phyloP scores from a whole-genome alignment of 2,113 vertebrate species.

The Gulo gulo region DNA sequence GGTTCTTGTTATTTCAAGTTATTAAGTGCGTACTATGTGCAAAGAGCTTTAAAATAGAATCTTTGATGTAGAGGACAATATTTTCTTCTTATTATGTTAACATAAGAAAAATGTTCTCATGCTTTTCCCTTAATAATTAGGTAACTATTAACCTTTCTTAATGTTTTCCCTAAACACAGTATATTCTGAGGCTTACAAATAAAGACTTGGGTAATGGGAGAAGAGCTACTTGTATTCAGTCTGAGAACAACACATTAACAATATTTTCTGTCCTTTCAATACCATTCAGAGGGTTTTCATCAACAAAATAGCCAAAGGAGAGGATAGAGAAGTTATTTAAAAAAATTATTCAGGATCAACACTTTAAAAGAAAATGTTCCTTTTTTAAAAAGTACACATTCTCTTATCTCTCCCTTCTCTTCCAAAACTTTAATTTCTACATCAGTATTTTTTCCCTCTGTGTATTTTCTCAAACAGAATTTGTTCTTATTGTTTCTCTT shows the following conservation, averaged over 20 bases:
- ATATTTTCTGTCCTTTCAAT: background rate
- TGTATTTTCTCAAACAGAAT: background rate
- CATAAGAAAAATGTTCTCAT: constrained; percentile 13
- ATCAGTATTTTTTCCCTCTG: background rate
- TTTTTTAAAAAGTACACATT: background rate
- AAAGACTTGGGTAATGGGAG: background rate
- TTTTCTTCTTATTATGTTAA: constrained; percentile 30
- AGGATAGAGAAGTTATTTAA: background rate
- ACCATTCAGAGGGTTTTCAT: constrained; percentile 26
- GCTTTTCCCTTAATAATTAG: background rate
- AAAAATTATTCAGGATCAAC: background rate
- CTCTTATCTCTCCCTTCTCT: background rate
- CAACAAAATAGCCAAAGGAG: constrained; percentile 22
- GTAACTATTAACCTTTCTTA: background rate
- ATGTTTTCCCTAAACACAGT: background rate
- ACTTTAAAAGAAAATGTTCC: background rate
- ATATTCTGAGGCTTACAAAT: background rate
- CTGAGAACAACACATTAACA: background rate
- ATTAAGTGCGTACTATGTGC: background rate
- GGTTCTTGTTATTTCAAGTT: constrained; percentile 29
- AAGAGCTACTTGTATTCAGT: constrained; percentile 22
- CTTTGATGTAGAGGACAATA: background rate
- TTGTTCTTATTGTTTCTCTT: background rate
- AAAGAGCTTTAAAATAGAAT: constrained; percentile 13
- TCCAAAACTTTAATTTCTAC: background rate